Base-by-base conservation (phyloP, 2,888 invertebrate genomes). In the Alcis repandata region DNA sequence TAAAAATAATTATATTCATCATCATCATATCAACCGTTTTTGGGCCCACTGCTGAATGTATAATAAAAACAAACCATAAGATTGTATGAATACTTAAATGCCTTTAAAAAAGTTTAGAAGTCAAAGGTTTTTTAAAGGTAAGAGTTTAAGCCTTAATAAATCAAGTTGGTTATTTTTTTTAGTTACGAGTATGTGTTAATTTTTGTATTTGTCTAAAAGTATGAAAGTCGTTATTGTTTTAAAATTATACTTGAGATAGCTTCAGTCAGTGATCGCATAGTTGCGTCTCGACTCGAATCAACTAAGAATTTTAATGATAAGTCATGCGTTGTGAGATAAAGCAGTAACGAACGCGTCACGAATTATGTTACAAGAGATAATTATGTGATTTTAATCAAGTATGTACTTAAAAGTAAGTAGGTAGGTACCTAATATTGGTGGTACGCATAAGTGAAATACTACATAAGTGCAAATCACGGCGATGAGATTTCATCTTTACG, bases 261-360 rank as follows among this genome's bases (percentile, higher is more conserved):
- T 32, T 49, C 32, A 51, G 8, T 20, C 2, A 15, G 33, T 59
- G 59, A 66, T 67, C 48, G 46, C 58, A 56, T 63, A 49, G 22
- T 53, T 67, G 43, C 51, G 46, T 51, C 22, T 15, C 40, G 45
- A 36, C 40, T 17, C 13, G 11, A 54, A 64, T 60, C 57, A 51
- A 49, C 33, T 9, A 46, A 56, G 59, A 58, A 64, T 63, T 52
- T 68, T 56, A 68, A 52, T 68, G 71, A 73, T 73, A 73, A 69
- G 69, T 61, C 69, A 68, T 73, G 73, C 54, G 56, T 27, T 63
- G 8, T 20, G 33, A 62, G 68, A 69, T 73, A 69, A 62, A 63
- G 43, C 52, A 13, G 43, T 54, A 45, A 57, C 52, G 45, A 49
- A 67, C 72, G 64, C 68, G 73, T 67, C 64, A 48, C 36, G 41